Base-by-base conservation (phyloP, 2,797 vertebrate species). In the Prionace glauca region DNA sequence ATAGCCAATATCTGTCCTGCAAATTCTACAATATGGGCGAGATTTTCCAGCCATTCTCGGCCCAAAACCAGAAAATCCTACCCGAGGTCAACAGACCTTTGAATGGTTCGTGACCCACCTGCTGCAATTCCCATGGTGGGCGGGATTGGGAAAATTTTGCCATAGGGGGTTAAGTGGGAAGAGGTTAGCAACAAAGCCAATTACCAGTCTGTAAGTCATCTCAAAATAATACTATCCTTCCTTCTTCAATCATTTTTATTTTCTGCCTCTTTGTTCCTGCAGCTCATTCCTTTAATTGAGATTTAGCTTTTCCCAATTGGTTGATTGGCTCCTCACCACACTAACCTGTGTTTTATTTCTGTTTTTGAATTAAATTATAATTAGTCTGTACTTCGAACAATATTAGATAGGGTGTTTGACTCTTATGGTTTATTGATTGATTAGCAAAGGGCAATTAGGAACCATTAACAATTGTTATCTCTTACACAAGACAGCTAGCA, bases 371-470 rank as follows among this genome's bases (percentile, higher is more conserved):
- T 32, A 62, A 87, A 62, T 1, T 60, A 16, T 65, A 67, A 91
- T 67, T 67, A 91, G 62, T 7, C 60, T 88, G 50, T 50, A 88
- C 50, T 36, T 91, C 7, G 10, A 91, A 91, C 62, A 91, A 91
- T 91, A 65, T 91, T 91, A 65, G 88, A 67, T 91, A 91, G n/a
- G 16, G 10, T 45, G 32, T 67, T 91, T 91, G 60, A 67, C 88
- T 67, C 32, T 65, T 36, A n/a, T 67, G 60, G 32, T 67, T 91
- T 91, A 65, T 91, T 36, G 88, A 32, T 91, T 91, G 32, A 67
- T 91, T 91, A 91, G 16, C 18, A 1, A 65, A 91, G n/a, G 88
- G 18, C 86, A 65, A 91, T 91, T 91, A 91, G 4, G n/a, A 36
- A 36, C 7, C 60, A 20, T 65, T 67, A 36, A 62, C 14, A 67